A percentile compares a stretch with the other conserved stretches of the same genome.
phyloP scores from a whole-genome alignment of 2,888 invertebrate genomes.

The Amiota communis region DNA sequence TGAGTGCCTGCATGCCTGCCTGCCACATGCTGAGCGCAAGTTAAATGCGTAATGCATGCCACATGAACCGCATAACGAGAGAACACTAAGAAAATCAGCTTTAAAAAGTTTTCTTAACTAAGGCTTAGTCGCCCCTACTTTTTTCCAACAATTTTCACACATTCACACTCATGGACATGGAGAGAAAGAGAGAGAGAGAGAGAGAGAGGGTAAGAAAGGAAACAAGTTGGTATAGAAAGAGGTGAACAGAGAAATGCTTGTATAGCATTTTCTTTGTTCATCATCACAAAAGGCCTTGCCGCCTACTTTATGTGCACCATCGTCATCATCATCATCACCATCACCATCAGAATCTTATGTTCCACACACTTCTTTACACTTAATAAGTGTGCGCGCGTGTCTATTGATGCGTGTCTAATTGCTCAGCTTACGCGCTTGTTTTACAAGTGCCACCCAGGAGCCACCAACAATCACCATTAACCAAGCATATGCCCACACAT shows the following conservation, averaged over 20 bases:
- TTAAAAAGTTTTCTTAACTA: constrained; percentile 5
- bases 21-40: constrained; percentile 21
- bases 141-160: background rate
- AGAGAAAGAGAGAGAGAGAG: background rate
- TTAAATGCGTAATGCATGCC: constrained; percentile 25
- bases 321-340: background rate
- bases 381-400: constrained; percentile 58
- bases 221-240: background rate
- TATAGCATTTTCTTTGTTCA: constrained; percentile 58
- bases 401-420: constrained; percentile 68
- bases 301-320: background rate
- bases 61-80: constrained; percentile 16
- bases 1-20: constrained; percentile 21
- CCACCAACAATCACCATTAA: no score
- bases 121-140: background rate
- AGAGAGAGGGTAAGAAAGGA: no score
- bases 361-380: constrained; percentile 14
- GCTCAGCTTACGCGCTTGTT: constrained; percentile 49
- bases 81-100: background rate
- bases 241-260: constrained; percentile 39
- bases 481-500: no score
- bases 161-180: background rate
- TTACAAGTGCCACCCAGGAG: constrained; percentile 32
- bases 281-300: constrained; percentile 4
- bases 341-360: no score